Conservation (phyloP, 2,888 invertebrate genomes). For the Apocheima hispidaria region DNA sequence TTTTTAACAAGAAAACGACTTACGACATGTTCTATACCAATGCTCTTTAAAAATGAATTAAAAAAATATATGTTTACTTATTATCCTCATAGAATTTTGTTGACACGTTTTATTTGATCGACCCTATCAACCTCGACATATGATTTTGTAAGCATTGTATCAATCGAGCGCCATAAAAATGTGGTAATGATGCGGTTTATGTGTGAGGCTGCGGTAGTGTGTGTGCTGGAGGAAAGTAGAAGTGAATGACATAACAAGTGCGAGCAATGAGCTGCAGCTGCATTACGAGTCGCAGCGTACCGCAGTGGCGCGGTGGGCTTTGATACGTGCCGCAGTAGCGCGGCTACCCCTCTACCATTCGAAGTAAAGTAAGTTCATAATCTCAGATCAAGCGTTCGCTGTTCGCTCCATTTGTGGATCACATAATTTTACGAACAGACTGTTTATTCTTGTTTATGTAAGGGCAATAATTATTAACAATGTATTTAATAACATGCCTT, state of each 20-base stretch:
- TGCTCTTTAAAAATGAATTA: slow-evolving; percentile 3
- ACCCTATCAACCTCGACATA: slow-evolving; percentile 30
- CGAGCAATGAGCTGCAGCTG: neutral
- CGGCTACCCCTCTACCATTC: too few relatives aligned
- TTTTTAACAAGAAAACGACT: slow-evolving; percentile 15
- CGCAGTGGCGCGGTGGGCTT: neutral
- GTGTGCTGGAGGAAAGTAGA: slow-evolving; percentile 18
- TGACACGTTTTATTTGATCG: slow-evolving; percentile 11
- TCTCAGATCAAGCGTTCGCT: too few relatives aligned
- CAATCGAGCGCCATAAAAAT: slow-evolving; percentile 10
- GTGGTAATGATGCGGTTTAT: slow-evolving; percentile 15
- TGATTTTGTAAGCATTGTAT: slow-evolving; percentile 24
- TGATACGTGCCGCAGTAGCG: too few relatives aligned
- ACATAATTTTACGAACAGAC: too few relatives aligned
- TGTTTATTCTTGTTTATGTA: too few relatives aligned
- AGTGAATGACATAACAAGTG: slow-evolving; percentile 17
- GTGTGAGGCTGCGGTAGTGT: slow-evolving; percentile 6
- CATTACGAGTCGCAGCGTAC: neutral
- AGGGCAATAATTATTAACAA: neutral
- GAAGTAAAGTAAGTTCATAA: too few relatives aligned
- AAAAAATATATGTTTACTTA: slow-evolving; percentile 5
- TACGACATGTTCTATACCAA: slow-evolving; percentile 20
- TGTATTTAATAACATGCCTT: slow-evolving; percentile 6
- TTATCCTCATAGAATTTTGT: neutral
- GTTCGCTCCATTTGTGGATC: too few relatives aligned